Evolutionary conservation across 2,888 invertebrate genomes (phyloP), one percentile per base, ranked within the genome.

Genomic region (Acronicta aceris): DNA sequence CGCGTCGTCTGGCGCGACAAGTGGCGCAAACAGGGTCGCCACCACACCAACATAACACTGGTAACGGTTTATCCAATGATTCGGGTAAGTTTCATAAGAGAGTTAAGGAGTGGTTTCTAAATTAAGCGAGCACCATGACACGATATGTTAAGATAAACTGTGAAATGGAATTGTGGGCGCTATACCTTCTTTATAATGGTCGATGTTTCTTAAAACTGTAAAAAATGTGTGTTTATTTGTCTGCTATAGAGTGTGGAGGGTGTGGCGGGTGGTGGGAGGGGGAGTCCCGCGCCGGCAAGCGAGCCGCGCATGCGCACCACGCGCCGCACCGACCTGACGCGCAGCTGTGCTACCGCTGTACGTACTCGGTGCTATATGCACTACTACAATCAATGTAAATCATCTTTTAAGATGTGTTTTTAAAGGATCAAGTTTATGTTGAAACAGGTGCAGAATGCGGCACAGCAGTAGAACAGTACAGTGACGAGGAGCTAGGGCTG

Each of bases 401-500:
- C n/a, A n/a, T n/a, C n/a, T n/a, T n/a, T n/a, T n/a, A n/a, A n/a
- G n/a, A n/a, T n/a, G n/a, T n/a, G n/a, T n/a, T n/a, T n/a, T n/a
- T n/a, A n/a, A n/a, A n/a, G n/a, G n/a, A n/a, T n/a, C n/a, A n/a
- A n/a, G n/a, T 7, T 38, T 38, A 13, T 38, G n/a, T 1, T n/a
- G 15, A 10, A 62, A 87, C 95, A 85, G 99, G 98, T 86, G 96
- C 98, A 0, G 98, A 99, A 86, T 99, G 99, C 89, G 98, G 99
- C 15, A 96, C 97, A 1, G 95, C 97, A 5, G 96, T 97, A 66
- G 98, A 99, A 88, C 97, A 98, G 86, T 99, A 99, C 91, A 98
- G 98, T 70, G 99, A 99, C 87, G 99, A 99, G 87, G 99, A 99
- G 87, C 95, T 99, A 61, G 99, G 98, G 0, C 95, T 99, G 56